These are phyloP conservation scores for Ahaetulla prasina DNA, from an alignment of 2,113 vertebrate genomes.

Conservation along the genomic window DNA sequence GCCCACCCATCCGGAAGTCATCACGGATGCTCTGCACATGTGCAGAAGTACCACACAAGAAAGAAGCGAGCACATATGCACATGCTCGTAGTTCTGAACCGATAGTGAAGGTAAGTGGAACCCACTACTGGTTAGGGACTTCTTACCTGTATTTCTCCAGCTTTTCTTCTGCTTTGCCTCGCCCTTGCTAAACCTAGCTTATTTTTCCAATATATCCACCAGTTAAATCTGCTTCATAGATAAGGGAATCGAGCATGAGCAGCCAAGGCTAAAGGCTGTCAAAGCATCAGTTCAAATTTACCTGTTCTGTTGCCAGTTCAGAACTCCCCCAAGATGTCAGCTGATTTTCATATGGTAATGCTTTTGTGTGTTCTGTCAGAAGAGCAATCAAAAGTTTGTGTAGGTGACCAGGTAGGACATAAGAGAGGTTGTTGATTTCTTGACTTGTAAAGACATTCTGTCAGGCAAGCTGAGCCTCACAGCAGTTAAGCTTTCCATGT, in stretches of 20 bases:
- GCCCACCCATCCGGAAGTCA: too few relatives aligned
- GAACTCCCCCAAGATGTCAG: slow-evolving; percentile 31
- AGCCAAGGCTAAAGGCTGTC: slow-evolving; percentile 46
- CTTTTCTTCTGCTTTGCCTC: not conserved
- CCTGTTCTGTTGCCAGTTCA: slow-evolving; percentile 46
- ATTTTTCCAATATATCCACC: not conserved
- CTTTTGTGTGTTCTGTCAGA: slow-evolving; percentile 54
- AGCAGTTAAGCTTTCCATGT: slow-evolving; percentile 68
- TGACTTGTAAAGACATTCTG: slow-evolving; percentile 79
- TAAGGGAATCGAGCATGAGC: slow-evolving; percentile 35
- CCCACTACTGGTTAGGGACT: not conserved
- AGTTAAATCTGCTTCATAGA: slow-evolving; percentile 28
- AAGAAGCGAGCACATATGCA: too few relatives aligned
- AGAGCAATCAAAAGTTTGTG: slow-evolving; percentile 66
- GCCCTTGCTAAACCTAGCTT: not conserved
- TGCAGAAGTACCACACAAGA: too few relatives aligned
- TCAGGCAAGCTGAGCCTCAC: slow-evolving; percentile 70
- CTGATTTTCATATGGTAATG: slow-evolving; percentile 67
- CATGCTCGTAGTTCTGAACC: too few relatives aligned
- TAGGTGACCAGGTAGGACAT: slow-evolving; percentile 67
- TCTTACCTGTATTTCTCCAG: not conserved
- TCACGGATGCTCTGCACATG: too few relatives aligned
- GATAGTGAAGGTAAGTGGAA: too few relatives aligned
- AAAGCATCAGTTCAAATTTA: slow-evolving; percentile 29
- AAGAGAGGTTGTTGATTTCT: slow-evolving; percentile 76